A percentile compares a stretch with the other conserved stretches of the same genome.
Conservation (phyloP, 2,888 invertebrate genomes). For the Hemithea aestivaria region DNA sequence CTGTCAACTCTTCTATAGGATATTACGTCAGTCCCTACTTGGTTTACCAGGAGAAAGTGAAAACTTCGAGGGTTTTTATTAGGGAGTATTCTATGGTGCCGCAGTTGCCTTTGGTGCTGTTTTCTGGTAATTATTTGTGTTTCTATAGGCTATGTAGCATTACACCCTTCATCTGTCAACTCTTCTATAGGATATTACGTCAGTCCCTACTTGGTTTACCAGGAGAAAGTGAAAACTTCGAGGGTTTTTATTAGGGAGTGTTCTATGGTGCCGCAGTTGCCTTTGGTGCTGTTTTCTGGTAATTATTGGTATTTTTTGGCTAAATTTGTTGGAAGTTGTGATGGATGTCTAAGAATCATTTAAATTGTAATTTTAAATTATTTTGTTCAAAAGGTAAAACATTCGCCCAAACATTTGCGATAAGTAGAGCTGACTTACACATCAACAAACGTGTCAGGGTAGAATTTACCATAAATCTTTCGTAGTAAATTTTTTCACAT, state of each 20-base stretch:
- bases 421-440: no score
- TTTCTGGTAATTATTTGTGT: constrained; percentile 79
- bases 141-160: constrained; percentile 82
- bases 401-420: no score
- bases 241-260: constrained; percentile 89
- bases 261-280: constrained; percentile 87
- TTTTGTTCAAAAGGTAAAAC: no score
- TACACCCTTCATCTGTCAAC: constrained; percentile 90
- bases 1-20: constrained; percentile 83
- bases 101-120: constrained; percentile 84
- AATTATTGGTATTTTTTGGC: no score
- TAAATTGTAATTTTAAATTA: no score
- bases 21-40: constrained; percentile 86
- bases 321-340: no score
- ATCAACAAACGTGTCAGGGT: no score
- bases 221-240: constrained; percentile 90
- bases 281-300: constrained; percentile 84
- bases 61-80: constrained; percentile 88
- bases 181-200: constrained; percentile 81
- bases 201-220: constrained; percentile 88
- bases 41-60: constrained; percentile 90
- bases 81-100: constrained; percentile 90
- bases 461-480: no score
- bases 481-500: no score
- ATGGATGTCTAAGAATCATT: no score